phyloP scores from a whole-genome alignment of 2,797 vertebrate species.

The Xenopus petersii region DNA sequence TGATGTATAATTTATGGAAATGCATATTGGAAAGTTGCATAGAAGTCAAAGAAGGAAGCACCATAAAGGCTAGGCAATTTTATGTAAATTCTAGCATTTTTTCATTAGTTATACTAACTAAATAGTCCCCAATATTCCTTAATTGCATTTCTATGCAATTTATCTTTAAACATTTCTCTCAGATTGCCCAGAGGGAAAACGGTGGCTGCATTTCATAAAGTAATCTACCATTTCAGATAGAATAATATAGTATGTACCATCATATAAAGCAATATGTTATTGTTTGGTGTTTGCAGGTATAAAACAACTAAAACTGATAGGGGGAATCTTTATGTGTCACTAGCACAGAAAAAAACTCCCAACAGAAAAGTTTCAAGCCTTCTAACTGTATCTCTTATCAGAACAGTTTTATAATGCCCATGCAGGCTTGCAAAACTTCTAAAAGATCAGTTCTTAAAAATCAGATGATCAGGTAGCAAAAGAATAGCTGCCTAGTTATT shows the following conservation, averaged over 20 bases:
- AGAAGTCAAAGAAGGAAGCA: conserved; percentile 11
- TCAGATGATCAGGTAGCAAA: neutral
- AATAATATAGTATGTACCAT: conserved; percentile 35
- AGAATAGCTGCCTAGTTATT: neutral
- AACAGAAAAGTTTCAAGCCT: conserved; percentile 31
- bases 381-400: conserved; percentile 17
- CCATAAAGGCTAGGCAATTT: conserved; percentile 2
- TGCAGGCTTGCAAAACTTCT: conserved; percentile 27
- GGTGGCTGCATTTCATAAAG: conserved; percentile 28
- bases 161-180: conserved; percentile 10
- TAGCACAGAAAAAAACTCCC: conserved; percentile 24
- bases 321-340: conserved; percentile 37
- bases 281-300: conserved; percentile 38
- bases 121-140: conserved; percentile 26
- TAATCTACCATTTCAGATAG: conserved; percentile 28
- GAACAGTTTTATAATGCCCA: conserved; percentile 33
- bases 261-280: conserved; percentile 42
- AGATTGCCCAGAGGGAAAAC: conserved; percentile 26
- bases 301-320: conserved; percentile 29
- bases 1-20: conserved; percentile 18
- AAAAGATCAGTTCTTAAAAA: conserved; percentile 30
- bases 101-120: conserved; percentile 22
- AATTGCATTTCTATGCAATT: conserved; percentile 30
- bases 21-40: conserved; percentile 4
- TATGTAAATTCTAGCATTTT: conserved; percentile 13